These are phyloP conservation scores for Leptoclinus maculatus DNA, from an alignment of 2,797 vertebrate genomes.

Conservation along the genomic window DNA sequence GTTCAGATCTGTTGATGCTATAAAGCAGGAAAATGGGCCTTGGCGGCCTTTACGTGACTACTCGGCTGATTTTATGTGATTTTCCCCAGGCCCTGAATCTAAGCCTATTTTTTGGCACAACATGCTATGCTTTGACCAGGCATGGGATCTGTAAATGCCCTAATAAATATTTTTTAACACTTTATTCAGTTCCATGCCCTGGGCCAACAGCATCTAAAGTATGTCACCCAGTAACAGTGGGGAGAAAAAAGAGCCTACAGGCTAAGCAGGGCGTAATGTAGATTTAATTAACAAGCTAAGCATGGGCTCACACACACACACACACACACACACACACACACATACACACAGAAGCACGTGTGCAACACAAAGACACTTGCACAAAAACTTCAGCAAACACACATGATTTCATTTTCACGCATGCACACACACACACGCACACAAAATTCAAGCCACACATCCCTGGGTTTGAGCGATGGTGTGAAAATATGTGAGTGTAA, in stretches of 20 bases:
- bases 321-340: slow-evolving; percentile 1
- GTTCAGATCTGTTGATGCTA: slow-evolving; percentile 74
- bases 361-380: slow-evolving; percentile 7
- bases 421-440: neutral
- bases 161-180: slow-evolving; percentile 85
- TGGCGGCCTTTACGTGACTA: slow-evolving; percentile 66
- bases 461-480: slow-evolving; percentile 64
- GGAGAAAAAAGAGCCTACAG: slow-evolving; percentile 45
- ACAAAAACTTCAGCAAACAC: slow-evolving; percentile 24
- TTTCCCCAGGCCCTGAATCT: slow-evolving; percentile 70
- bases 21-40: slow-evolving; percentile 67
- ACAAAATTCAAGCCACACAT: slow-evolving; percentile 59
- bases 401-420: slow-evolving; percentile 40
- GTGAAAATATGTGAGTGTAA: slow-evolving; percentile 82
- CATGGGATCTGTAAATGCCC: slow-evolving; percentile 79
- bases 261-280: slow-evolving; percentile 73
- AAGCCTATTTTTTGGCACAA: slow-evolving; percentile 79
- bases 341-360: neutral
- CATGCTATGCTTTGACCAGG: slow-evolving; percentile 73
- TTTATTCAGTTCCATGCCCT: slow-evolving; percentile 83
- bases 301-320: slow-evolving; percentile 38
- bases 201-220: slow-evolving; percentile 76
- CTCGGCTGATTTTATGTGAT: slow-evolving; percentile 72
- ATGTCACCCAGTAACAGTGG: slow-evolving; percentile 75
- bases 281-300: slow-evolving; percentile 81